Percentiles rank a stretch among this genome's conserved stretches.
Conservation (phyloP, 2,113 vertebrate genomes). For the Puntigrus tetrazona region DNA sequence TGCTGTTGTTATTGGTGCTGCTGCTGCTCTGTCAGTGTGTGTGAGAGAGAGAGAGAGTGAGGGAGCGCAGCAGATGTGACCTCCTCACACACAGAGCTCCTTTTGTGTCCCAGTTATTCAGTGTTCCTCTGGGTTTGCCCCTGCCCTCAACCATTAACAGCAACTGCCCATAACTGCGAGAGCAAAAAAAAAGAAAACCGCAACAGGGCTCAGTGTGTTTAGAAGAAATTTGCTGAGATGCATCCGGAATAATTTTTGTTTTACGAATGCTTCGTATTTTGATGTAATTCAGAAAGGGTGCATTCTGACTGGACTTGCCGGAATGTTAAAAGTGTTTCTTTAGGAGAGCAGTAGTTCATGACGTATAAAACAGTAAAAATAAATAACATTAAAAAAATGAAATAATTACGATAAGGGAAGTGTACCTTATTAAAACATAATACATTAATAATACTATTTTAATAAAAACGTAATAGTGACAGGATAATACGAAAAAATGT, state of each 20-base stretch:
- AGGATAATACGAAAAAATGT: neutral
- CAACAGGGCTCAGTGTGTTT: neutral
- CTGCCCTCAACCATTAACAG: conserved; percentile 76
- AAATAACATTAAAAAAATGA: no score
- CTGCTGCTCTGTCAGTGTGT: conserved; percentile 30
- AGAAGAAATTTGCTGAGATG: neutral
- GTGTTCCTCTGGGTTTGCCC: conserved; percentile 74
- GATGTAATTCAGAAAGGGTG: neutral
- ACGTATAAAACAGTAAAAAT: no score
- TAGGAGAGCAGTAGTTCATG: neutral
- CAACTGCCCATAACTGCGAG: conserved; percentile 74
- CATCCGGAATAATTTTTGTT: neutral
- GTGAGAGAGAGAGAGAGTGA: conserved; percentile 22
- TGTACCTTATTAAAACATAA: neutral
- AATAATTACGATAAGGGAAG: no score
- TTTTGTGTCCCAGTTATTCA: conserved; percentile 77
- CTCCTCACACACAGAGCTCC: conserved; percentile 77
- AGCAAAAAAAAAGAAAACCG: neutral
- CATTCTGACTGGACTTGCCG: neutral
- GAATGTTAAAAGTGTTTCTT: neutral
- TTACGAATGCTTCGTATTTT: neutral
- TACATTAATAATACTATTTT: neutral
- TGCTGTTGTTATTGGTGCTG: conserved; percentile 37
- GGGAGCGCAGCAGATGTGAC: conserved; percentile 75
- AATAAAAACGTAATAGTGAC: neutral